Evolutionary conservation across 2,888 invertebrate genomes (phyloP), one percentile per base, ranked within the genome.

Genomic region (Drosophila vallismaia): DNA sequence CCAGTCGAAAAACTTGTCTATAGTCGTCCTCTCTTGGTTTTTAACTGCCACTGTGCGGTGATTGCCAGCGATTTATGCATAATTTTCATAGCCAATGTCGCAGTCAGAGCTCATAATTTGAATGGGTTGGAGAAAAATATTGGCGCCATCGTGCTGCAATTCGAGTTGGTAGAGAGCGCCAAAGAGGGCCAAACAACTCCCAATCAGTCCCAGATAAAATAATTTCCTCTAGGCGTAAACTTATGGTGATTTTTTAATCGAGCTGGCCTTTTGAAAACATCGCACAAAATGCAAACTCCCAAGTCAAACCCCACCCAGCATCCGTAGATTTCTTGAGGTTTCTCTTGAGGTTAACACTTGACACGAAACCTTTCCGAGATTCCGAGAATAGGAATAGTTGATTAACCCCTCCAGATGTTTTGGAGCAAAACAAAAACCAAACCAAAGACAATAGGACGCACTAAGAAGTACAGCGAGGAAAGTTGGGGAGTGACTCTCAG

Each of bases 61-160:
- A 19, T 19, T 19, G 33, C 12, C 54, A 58, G 51, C 66, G 71
- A 72, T 81, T 82, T 82, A 85, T 81, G 84, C 84, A 79, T 84
- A 79, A 76, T 80, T 73, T 67, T 46, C 67, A 48, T 57, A 62
- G 62, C 62, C 62, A 63, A 60, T 63, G 62, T 64, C 64, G 62
- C 38, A 64, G 75, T 63, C 62, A 75, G 60, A 71, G 76, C 73
- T 81, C 85, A 86, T 86, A 86, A 72, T 76, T 86, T 86, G 76
- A 74, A 73, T 19, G 19, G 19, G 19, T 81, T 81, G 80, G 84
- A 81, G 60, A 86, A 84, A 86, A 64, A 84, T 84, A 79, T 78
- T 84, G 84, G 84, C 86, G 84, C 84, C 84, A 79, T 51, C 50
- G 57, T 52, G 73, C 50, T 67, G 57, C 29, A 10, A 19, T 40